Base-by-base conservation (phyloP, 2,797 vertebrate species). In the Merluccius polli region DNA sequence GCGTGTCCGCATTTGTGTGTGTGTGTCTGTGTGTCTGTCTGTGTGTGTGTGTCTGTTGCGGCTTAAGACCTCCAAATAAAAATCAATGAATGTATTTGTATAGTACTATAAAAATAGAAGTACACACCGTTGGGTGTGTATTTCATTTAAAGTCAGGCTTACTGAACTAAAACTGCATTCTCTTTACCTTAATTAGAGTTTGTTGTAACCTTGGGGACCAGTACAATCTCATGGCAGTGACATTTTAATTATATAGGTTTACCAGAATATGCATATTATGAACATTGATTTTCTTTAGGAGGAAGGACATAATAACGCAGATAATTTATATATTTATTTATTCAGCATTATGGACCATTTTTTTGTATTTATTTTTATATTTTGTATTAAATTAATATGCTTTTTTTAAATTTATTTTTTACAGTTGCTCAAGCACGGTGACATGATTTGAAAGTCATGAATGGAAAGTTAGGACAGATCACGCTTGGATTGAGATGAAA, bases 131-230 rank as follows among this genome's bases (percentile, higher is more conserved):
- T 72, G 73, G 82, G 84, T 76, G 70, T 91, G 84, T 76, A 72
- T 91, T 91, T 92, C 82, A 91, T 87, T 92, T 90, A 91, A 89
- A 91, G 44, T 41, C 75, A 76, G 81, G 81, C 84, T 88, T 90
- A 90, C 74, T 85, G 85, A 91, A 90, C 84, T 90, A 87, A 91
- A 90, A 86, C 85, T 75, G 72, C 77, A 71, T 88, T 92, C 84
- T 83, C 88, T 89, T 92, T 85, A 90, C 92, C 89, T 91, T 92
- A 92, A 92, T 92, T 92, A 91, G 73, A 83, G 90, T 87, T 84
- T 78, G 75, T 79, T 81, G 63, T 89, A 89, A 91, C 91, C 90
- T 91, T 91, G 81, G 63, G 59, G 24, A 6, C n/a, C 24, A 65
- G 59, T 65, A 27, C 59, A 27, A 27, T 24, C 59, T 27, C 59